Conservation (phyloP, 2,888 invertebrate genomes). For the Cheilosia grossa region DNA sequence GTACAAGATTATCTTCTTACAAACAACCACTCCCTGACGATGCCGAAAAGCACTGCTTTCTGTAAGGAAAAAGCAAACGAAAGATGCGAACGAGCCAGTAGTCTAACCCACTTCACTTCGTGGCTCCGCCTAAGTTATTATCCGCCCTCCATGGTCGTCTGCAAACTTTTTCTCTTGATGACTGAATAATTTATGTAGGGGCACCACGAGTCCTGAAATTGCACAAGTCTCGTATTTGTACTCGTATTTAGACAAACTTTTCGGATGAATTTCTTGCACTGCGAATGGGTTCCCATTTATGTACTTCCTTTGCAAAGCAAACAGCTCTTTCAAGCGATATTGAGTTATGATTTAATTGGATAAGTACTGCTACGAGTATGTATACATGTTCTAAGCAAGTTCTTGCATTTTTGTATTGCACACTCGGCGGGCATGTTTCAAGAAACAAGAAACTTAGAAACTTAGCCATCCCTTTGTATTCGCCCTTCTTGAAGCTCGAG, state of each 20-base stretch:
- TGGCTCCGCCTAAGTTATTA: constrained; percentile 40
- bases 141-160: not conserved
- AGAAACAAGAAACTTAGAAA: not conserved
- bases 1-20: constrained; percentile 26
- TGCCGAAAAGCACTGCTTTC: not conserved
- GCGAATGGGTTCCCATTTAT: not conserved
- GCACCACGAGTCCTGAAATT: constrained; percentile 36
- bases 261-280: constrained; percentile 27
- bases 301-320: not conserved
- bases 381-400: not conserved
- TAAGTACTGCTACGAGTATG: not conserved
- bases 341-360: constrained; percentile 49
- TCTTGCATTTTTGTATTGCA: constrained; percentile 15
- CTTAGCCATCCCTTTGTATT: not conserved
- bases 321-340: constrained; percentile 17
- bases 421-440: not conserved
- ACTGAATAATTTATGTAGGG: constrained; percentile 53
- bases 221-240: constrained; percentile 36
- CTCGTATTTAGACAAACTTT: constrained; percentile 40
- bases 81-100: constrained; percentile 33
- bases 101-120: constrained; percentile 29
- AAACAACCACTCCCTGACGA: not conserved
- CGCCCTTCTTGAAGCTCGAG: not conserved
- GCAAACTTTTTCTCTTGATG: constrained; percentile 31
- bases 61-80: constrained; percentile 1